A percentile compares a stretch with the other conserved stretches of the same genome.
Conservation (phyloP, 2,113 vertebrate genomes). For the Indicator maculatus region DNA sequence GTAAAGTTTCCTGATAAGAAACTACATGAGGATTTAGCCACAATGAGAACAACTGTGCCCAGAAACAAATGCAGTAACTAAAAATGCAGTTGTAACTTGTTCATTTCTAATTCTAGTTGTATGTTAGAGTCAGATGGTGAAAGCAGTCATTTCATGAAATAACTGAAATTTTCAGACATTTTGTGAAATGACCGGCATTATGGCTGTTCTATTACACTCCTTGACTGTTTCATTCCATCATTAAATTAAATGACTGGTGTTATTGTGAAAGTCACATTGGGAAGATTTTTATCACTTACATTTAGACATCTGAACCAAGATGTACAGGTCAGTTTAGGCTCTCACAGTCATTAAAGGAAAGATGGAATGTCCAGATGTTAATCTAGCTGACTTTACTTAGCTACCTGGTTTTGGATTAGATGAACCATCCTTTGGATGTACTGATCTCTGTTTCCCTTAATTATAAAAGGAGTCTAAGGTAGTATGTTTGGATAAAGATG, state of each 20-base stretch:
- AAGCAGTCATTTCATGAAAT: constrained; percentile 66
- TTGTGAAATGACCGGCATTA: constrained; percentile 53
- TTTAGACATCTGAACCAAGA: constrained; percentile 26
- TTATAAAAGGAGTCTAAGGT: not conserved
- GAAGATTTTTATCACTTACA: constrained; percentile 12
- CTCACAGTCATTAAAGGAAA: not conserved
- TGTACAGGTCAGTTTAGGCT: not conserved
- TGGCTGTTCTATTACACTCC: constrained; percentile 21
- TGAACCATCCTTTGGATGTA: not conserved
- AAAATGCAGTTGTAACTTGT: not conserved
- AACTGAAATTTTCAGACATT: constrained; percentile 61
- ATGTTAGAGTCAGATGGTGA: constrained; percentile 48
- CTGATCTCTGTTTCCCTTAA: not conserved
- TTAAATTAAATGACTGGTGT: constrained; percentile 54
- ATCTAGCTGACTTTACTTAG: not conserved
- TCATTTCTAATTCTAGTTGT: constrained; percentile 53
- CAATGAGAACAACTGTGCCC: not conserved
- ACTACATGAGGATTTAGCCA: not conserved
- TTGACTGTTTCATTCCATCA: constrained; percentile 37
- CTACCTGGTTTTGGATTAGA: not conserved
- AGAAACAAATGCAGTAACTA: constrained; percentile 19
- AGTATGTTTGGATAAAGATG: not conserved
- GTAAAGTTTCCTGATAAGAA: constrained; percentile 43
- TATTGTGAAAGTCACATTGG: constrained; percentile 11
- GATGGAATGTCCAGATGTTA: not conserved